A percentile compares a stretch with the other conserved stretches of the same genome.
Conservation (phyloP, 92 coral and sea anemone genomes). For the Hydrozoanthus gracilis region DNA sequence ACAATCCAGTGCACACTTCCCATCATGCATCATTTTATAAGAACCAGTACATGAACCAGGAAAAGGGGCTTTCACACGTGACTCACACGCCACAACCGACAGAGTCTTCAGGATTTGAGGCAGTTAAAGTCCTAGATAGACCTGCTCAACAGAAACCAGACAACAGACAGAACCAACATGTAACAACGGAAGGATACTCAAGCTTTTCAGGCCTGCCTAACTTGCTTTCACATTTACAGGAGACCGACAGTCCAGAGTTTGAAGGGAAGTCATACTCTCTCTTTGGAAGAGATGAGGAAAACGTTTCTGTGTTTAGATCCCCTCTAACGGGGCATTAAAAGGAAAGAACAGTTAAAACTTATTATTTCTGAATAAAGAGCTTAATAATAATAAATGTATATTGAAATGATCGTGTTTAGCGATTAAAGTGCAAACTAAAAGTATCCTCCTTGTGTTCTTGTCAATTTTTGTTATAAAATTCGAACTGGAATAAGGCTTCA, state of each 20-base stretch:
- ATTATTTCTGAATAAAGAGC: slow-evolving; percentile 46
- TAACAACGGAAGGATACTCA: slow-evolving; percentile 70
- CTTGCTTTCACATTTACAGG: slow-evolving; percentile 78
- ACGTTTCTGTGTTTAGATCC: slow-evolving; percentile 84
- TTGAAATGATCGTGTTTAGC: slow-evolving; percentile 33
- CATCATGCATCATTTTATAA: slow-evolving; percentile 65
- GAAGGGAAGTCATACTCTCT: slow-evolving; percentile 87
- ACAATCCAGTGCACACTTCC: slow-evolving; percentile 82
- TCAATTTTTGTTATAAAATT: neutral
- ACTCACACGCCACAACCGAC: slow-evolving; percentile 40
- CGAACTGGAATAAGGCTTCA: too few relatives aligned
- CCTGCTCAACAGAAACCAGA: slow-evolving; percentile 83
- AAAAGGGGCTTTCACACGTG: slow-evolving; percentile 50
- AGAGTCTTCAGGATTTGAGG: slow-evolving; percentile 62
- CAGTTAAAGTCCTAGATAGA: slow-evolving; percentile 78
- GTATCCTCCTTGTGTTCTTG: neutral
- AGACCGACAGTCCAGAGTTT: slow-evolving; percentile 61
- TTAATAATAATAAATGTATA: slow-evolving; percentile 44
- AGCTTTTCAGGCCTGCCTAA: slow-evolving; percentile 95
- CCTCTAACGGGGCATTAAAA: slow-evolving; percentile 82
- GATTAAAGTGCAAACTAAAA: slow-evolving; percentile 33
- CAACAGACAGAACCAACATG: slow-evolving; percentile 77
- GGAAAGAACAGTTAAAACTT: slow-evolving; percentile 7
- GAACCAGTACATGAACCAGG: slow-evolving; percentile 95
- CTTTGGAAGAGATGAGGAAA: slow-evolving; percentile 96